Conservation (phyloP, 2,888 invertebrate species). For the Aquatica leii region DNA sequence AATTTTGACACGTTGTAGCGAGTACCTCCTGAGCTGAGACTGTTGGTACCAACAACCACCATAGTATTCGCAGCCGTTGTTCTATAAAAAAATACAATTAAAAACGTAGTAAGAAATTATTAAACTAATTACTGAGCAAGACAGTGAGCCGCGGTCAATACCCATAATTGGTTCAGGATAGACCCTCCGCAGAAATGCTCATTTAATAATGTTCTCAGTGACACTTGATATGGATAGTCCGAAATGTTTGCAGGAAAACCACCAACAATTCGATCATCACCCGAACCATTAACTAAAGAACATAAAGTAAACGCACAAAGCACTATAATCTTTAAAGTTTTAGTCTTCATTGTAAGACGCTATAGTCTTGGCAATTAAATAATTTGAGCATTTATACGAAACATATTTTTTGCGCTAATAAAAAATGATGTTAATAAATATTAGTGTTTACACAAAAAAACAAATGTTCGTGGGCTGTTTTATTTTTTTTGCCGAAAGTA, state of each 20-base stretch:
- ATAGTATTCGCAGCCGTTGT: neutral
- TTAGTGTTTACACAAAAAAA: no score
- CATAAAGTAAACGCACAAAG: no score
- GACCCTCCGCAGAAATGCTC: slow-evolving; percentile 16
- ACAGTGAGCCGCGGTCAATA: slow-evolving; percentile 11
- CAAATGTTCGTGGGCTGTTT: no score
- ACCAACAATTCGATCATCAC: neutral
- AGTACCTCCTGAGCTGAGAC: neutral
- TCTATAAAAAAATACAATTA: neutral
- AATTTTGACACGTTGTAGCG: neutral
- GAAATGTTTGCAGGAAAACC: neutral
- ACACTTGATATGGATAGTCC: neutral
- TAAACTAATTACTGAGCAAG: neutral
- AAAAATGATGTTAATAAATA: no score
- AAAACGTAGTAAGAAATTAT: neutral
- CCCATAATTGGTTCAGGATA: neutral
- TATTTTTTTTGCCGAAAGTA: no score
- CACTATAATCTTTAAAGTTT: no score
- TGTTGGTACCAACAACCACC: neutral
- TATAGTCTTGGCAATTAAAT: no score
- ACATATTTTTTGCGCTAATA: no score
- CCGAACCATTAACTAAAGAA: neutral
- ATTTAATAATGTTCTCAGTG: neutral
- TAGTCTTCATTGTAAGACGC: no score
- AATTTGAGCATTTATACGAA: no score